Evolutionary conservation across 2,797 vertebrate genomes (phyloP).

Genomic region (Apogon hyalosoma): DNA sequence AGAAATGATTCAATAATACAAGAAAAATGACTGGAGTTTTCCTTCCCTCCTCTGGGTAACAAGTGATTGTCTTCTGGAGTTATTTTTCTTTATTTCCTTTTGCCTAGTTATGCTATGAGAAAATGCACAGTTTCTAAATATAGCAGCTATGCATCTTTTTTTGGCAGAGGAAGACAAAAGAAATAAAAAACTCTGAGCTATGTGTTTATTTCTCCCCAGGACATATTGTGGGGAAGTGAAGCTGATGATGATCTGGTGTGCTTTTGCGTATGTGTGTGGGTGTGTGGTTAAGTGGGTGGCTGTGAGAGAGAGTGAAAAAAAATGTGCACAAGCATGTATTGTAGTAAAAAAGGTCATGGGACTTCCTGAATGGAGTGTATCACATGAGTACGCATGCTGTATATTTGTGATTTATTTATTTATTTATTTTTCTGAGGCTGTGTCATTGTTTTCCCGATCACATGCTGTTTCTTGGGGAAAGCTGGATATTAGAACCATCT

Average conservation of each 20-base stretch:
- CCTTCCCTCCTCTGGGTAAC: conserved; percentile 57
- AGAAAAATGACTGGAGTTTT: conserved; percentile 65
- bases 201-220: conserved; percentile 76
- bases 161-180: conserved; percentile 38
- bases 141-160: conserved; percentile 71
- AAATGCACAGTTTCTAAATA: conserved; percentile 72
- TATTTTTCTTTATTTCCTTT: conserved; percentile 63
- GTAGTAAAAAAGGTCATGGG: conserved; percentile 74
- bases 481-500: conserved; percentile 57
- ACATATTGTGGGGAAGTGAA: conserved; percentile 55
- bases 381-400: conserved; percentile 55
- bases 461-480: conserved; percentile 25
- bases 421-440: conserved; percentile 26
- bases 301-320: conserved; percentile 37
- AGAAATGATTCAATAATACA: conserved; percentile 71
- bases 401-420: conserved; percentile 29
- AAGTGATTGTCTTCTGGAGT: conserved; percentile 62
- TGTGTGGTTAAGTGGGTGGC: conserved; percentile 43
- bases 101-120: conserved; percentile 65
- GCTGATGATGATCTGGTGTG: conserved; percentile 46
- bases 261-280: conserved; percentile 26
- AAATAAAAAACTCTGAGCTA: conserved; percentile 48
- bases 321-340: conserved; percentile 38
- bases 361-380: conserved; percentile 72
- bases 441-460: conserved; percentile 58